Evolutionary conservation across 1,140 invertebrate genomes (phyloP).

Genomic region (Streblospio benedicti): DNA sequence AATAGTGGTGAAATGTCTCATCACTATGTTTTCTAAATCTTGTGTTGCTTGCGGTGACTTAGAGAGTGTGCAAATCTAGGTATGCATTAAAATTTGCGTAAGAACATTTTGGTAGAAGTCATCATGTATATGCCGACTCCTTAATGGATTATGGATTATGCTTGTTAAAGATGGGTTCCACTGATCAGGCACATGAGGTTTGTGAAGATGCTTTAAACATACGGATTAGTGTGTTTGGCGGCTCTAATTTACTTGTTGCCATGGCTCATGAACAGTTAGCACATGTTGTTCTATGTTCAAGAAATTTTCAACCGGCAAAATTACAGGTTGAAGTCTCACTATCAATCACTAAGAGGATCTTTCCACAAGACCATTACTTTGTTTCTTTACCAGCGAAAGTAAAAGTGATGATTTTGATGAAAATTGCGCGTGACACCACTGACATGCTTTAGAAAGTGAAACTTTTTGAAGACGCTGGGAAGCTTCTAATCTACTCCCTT

Average conservation of each 20-base stretch:
- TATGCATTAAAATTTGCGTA: constrained; percentile 68
- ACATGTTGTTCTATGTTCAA: constrained; percentile 65
- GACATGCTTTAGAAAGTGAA: constrained; percentile 39
- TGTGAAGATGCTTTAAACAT: constrained; percentile 67
- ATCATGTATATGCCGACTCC: constrained; percentile 73
- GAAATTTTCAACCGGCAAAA: constrained; percentile 44
- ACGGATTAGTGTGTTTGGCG: constrained; percentile 68
- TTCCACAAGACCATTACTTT: constrained; percentile 72
- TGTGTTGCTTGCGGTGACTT: constrained; percentile 82
- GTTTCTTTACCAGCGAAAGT: constrained; percentile 79
- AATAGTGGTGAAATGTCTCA: no score
- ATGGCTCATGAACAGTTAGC: constrained; percentile 80
- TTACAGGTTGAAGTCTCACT: constrained; percentile 75
- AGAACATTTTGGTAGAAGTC: constrained; percentile 59
- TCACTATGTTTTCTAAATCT: no score
- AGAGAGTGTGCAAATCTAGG: constrained; percentile 62
- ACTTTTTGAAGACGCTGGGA: constrained; percentile 60
- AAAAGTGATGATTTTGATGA: constrained; percentile 82
- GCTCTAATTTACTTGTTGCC: constrained; percentile 74
- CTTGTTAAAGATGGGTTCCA: constrained; percentile 76
- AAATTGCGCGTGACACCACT: constrained; percentile 74
- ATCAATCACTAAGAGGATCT: constrained; percentile 64
- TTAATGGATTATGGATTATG: constrained; percentile 83
- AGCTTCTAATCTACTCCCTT: constrained; percentile 70
- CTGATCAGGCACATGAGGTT: constrained; percentile 69